Evolutionary conservation across 2,888 invertebrate species (phyloP), one percentile per base, ranked within the genome.

Genomic region (Campoletis raptor): DNA sequence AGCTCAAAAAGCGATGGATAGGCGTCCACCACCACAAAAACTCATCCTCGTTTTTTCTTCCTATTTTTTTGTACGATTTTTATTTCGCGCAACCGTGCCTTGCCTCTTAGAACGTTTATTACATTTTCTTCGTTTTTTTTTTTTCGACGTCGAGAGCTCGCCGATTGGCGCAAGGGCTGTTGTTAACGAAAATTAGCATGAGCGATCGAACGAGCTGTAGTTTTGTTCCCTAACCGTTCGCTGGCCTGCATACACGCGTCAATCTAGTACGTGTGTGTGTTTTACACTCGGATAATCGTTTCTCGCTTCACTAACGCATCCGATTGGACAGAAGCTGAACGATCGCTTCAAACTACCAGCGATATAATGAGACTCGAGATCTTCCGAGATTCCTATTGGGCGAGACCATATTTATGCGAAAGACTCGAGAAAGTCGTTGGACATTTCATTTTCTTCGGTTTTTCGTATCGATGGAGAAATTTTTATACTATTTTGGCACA

Each of bases 161-260:
- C 66, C 61, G 54, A 74, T 78, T 83, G 78, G 82, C 24, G 82
- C 54, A 91, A 92, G 91, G 92, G 92, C 93, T 92, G 93, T 94
- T 93, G 93, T 94, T 93, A 93, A 76, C 67, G 91, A 93, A 88
- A 94, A 94, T 94, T 94, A 94, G 94, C 94, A 94, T 94, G 93
- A 93, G 90, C 92, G 93, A 93, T 92, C 93, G 90, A 91, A 87
- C 90, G 90, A 90, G 21, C 36, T 37, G 48, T 30, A 70, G 21
- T 52, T 30, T 54, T 74, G 48, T 21, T 57, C 42, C 48, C 61
- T 67, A 30, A 69, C 72, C 48, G 48, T 21, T 67, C 78, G 36
- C 40, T 37, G 7, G 54, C 37, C 52, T 37, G 8, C 42, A n/a
- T 37, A 74, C 24, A 76, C 52, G 9, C 48, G 15, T 1, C 3